These are phyloP conservation scores for Metacarcinus magister DNA, from an alignment of 2,888 invertebrate genomes.

Conservation along the genomic window DNA sequence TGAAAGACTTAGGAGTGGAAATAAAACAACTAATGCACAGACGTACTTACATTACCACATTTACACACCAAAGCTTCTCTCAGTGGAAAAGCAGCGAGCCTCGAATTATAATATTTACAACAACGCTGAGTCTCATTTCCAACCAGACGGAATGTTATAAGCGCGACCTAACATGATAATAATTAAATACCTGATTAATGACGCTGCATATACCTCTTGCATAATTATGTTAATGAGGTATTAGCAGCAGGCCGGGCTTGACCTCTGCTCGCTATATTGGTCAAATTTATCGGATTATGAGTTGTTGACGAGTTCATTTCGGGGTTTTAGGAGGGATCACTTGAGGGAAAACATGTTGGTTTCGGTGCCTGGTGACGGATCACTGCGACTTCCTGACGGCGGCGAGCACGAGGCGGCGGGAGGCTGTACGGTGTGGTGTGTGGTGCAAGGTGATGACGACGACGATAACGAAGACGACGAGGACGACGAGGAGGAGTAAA, in stretches of 20 bases:
- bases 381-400: not conserved
- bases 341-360: conserved; percentile 29
- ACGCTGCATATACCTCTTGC: conserved; percentile 9
- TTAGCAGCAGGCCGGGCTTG: not conserved
- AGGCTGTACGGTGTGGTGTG: not conserved
- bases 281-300: conserved; percentile 15
- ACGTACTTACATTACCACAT: not conserved
- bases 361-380: not conserved
- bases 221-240: conserved; percentile 36
- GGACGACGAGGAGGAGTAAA: not conserved
- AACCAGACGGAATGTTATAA: not conserved
- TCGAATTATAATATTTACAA: not conserved
- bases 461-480: not conserved
- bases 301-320: not conserved
- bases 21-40: not conserved
- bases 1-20: not conserved
- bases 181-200: not conserved
- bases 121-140: not conserved
- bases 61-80: not conserved
- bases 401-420: not conserved
- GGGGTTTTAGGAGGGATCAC: not conserved
- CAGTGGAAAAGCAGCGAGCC: not conserved
- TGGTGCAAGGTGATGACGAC: not conserved
- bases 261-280: conserved; percentile 16
- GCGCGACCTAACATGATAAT: not conserved